Base-by-base conservation (phyloP, 2,797 vertebrate species). In the Anguilla marmorata region DNA sequence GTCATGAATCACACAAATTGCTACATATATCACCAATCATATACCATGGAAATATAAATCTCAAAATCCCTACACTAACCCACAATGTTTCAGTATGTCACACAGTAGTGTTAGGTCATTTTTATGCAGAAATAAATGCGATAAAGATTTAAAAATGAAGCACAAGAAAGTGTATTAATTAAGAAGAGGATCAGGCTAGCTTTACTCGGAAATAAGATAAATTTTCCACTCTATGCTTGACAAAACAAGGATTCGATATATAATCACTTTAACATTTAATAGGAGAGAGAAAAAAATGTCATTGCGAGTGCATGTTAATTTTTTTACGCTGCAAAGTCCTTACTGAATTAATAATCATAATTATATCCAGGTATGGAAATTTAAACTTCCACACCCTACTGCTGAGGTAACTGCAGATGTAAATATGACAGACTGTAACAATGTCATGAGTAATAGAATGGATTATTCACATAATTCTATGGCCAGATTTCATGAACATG, bases 191-290 rank as follows among this genome's bases (percentile, higher is more conserved):
- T 80, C 76, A 45, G 19, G 76, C 12, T 37, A 33, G 72, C 37
- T 48, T 80, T 37, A 41, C 33, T 21, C 19, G 21, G 76, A 48
- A 85, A 88, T 86, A 54, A 88, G 19, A 87, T 87, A 16, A 24
- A 79, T 11, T 30, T 60, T 87, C 50, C 48, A 66, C 37, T 0
- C 8, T 84, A 21, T 72, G 16, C 80, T 37, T 52, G 45, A 84
- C 16, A 54, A 84, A 84, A 66, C n/a, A 50, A 33, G 52, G 48
- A 87, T 84, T 45, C 33, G 33, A 45, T 45, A 41, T 12, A 56
- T 56, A 54, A 72, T 74, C 19, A 72, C 16, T 84, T 84, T 41
- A 48, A 84, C 16, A 21, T 33, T 88, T 50, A 37, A 84, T 11
- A n/a, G 16, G 54, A 54, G 30, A 63, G 82, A 41, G 16, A 45